These are phyloP conservation scores for Bimastos eiseni DNA, from an alignment of 2,888 invertebrate species.

Conservation along the genomic window DNA sequence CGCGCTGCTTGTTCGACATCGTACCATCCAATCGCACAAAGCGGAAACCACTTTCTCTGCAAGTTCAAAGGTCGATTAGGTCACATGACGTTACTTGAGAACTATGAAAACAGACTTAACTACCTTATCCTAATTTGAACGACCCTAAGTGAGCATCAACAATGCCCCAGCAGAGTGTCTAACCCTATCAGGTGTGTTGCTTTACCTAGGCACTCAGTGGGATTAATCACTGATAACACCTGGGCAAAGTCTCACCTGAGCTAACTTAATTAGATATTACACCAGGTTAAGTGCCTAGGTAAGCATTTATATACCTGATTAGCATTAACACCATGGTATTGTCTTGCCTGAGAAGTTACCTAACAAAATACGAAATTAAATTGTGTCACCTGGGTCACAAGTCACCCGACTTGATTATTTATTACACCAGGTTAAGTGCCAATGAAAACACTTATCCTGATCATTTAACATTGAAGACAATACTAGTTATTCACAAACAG, in stretches of 20 bases:
- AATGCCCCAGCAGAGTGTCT: too few species aligned
- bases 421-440: background rate
- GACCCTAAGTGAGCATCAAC: too few species aligned
- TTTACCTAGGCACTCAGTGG: too few species aligned
- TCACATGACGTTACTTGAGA: background rate
- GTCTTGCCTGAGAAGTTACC: background rate
- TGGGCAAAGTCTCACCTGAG: background rate
- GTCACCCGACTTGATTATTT: background rate
- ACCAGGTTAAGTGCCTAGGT: background rate
- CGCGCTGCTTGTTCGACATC: slow-evolving; percentile 46
- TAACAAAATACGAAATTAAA: background rate
- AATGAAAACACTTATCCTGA: too few species aligned
- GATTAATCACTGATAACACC: background rate
- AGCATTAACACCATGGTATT: background rate
- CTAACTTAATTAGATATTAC: background rate
- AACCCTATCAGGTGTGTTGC: too few species aligned
- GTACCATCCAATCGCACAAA: slow-evolving; percentile 49
- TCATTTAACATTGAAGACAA: too few species aligned
- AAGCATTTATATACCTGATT: background rate
- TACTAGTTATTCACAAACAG: too few species aligned
- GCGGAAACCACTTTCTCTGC: slow-evolving; percentile 45
- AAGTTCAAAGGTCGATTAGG: background rate
- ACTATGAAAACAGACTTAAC: background rate
- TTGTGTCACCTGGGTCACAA: too few species aligned
- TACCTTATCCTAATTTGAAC: too few species aligned